Conservation (phyloP, 2,113 vertebrate species). For the Hemiprocne comata region DNA sequence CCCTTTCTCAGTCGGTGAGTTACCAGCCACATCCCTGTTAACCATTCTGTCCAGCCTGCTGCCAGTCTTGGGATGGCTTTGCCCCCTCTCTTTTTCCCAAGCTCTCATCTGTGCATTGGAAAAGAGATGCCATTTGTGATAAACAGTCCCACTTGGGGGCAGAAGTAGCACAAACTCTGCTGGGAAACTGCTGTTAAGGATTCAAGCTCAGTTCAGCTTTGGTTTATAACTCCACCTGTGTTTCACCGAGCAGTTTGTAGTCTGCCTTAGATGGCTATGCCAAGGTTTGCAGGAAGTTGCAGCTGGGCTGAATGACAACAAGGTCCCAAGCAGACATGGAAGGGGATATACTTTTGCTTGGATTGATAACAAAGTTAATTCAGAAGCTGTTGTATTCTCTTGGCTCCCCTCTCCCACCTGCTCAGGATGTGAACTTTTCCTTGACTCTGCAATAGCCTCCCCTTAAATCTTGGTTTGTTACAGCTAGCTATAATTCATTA, state of each 20-base stretch:
- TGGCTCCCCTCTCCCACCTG: neutral
- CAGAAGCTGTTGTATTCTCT: neutral
- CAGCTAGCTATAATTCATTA: conserved; percentile 97
- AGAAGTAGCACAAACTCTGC: neutral
- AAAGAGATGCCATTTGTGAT: neutral
- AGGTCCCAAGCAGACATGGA: neutral
- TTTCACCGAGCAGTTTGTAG: neutral
- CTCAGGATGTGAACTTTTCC: neutral
- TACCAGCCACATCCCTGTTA: neutral
- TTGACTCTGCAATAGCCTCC: neutral
- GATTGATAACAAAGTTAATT: neutral
- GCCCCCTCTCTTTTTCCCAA: neutral
- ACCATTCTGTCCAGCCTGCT: neutral
- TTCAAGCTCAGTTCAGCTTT: neutral
- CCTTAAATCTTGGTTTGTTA: conserved; percentile 1
- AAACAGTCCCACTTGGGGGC: neutral
- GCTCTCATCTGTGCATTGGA: neutral
- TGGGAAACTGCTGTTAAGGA: neutral
- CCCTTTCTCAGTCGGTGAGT: conserved; percentile 91
- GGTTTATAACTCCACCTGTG: neutral
- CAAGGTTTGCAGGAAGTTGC: neutral
- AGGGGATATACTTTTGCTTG: neutral
- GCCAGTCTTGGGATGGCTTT: neutral
- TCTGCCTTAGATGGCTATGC: neutral
- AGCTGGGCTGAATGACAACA: neutral